Evolutionary conservation across 2,888 invertebrate genomes (phyloP).

Genomic region (Dolichopus griseipennis): DNA sequence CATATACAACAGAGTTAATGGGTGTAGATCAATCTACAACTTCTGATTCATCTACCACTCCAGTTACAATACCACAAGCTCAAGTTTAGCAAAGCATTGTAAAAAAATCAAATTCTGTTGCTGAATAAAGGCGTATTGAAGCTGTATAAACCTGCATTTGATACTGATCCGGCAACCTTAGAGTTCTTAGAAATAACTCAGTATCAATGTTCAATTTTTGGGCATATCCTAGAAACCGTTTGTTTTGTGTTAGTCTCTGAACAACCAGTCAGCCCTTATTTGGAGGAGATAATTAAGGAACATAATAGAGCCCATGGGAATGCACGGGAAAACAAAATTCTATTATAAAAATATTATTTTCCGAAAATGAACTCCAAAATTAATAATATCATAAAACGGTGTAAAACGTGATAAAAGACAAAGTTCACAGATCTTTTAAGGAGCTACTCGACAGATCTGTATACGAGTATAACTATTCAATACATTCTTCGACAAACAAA

Average conservation of each 20-base stretch:
- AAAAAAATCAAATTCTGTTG: conserved; percentile 23
- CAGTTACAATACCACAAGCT: neutral
- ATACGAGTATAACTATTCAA: no score
- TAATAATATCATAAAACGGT: no score
- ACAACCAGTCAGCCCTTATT: conserved; percentile 35
- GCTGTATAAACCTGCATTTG: conserved; percentile 74
- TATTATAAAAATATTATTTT: no score
- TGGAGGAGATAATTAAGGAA: neutral
- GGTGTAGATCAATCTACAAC: conserved; percentile 15
- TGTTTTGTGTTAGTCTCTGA: conserved; percentile 42
- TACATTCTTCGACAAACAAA: no score
- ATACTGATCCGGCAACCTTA: conserved; percentile 71
- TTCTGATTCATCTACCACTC: neutral
- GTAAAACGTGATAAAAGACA: no score
- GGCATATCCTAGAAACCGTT: conserved; percentile 39
- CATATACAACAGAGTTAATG: conserved; percentile 8
- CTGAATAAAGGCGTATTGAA: conserved; percentile 57
- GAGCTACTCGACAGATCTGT: no score
- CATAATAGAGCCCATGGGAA: no score
- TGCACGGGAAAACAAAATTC: no score
- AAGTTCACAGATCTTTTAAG: no score
- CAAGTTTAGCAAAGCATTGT: neutral
- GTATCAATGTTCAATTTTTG: conserved; percentile 39
- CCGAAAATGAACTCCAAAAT: no score
- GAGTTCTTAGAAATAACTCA: conserved; percentile 57